A percentile compares a stretch with the other conserved stretches of the same genome.
Conservation (phyloP, 2,797 vertebrate genomes). For the Ctenochaetus hawaiiensis region DNA sequence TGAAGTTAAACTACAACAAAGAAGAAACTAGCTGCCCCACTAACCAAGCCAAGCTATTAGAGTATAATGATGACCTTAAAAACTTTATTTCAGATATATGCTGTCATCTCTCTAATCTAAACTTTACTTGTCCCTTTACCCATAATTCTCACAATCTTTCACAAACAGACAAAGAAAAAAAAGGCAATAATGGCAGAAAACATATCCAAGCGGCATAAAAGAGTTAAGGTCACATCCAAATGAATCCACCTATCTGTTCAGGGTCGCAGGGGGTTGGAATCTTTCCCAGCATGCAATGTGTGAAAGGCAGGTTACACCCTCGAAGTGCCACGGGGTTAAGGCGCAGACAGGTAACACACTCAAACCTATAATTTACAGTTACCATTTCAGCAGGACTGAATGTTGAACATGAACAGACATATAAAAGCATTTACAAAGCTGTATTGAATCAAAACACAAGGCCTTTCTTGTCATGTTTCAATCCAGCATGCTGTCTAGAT, state of each 20-base stretch:
- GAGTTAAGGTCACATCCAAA: neutral
- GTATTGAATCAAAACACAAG: neutral
- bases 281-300: neutral
- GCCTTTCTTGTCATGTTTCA: neutral
- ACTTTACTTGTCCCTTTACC: neutral
- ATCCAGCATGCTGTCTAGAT: neutral
- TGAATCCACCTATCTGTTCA: neutral
- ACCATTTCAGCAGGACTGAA: neutral
- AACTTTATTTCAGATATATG: neutral
- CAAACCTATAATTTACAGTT: neutral
- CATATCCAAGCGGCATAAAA: neutral
- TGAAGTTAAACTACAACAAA: no score
- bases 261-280: neutral
- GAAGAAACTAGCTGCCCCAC: no score
- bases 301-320: slow-evolving; percentile 1
- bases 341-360: neutral
- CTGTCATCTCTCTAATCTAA: neutral
- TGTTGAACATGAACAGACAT: neutral
- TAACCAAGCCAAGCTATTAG: no score
- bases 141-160: neutral
- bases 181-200: neutral
- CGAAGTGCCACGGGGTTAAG: neutral
- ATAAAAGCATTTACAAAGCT: neutral
- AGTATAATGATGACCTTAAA: no score
- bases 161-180: neutral